Base-by-base conservation (phyloP, 1,140 invertebrate genomes). In the Hydropsyche tenuis region DNA sequence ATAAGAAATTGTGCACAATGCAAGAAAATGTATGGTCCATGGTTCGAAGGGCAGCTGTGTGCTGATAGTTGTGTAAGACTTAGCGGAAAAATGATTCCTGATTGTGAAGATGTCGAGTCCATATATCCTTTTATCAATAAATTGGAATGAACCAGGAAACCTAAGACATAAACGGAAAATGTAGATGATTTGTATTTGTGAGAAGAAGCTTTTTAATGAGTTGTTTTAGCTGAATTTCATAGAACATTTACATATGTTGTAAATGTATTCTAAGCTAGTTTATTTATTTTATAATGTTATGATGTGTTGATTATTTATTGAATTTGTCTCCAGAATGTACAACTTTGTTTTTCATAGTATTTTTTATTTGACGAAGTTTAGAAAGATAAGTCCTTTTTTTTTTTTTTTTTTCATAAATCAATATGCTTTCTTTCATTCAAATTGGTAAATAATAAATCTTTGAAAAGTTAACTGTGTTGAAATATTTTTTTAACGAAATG, bases 1-100 rank as follows among this genome's bases (percentile, higher is more conserved):
- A 90, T 94, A 46, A 89, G 93, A 76, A 96, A 95, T 82, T 96
- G 94, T 79, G 93, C 92, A 0, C 93, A 94, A 79, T 95, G 93
- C 82, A 93, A 93, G 80, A 93, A 92, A 80, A 94, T 94, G 89
- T 91, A 92, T 75, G 93, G 92, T 0, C 87, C 88, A 0, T 94
- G 93, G 84, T 96, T 96, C 81, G 90, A 94, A 77, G 93, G 93
- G 0, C 89, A 92, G 63, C 86, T 90, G 0, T 96, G 94, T 79
- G 93, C 92, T 0, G 91, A 94, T 77, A 89, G 89, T 71, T 95
- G 94, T 79, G 86, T 94, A 48, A 91, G 93, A 79, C 91, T 90
- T 80, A 92, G 92, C 79, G 93, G 93, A 66, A 92, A 92, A 81
- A 86, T 92, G 46, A 92, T 94, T 53, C 92, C 93, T 0, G 94